Evolutionary conservation across 1,140 invertebrate genomes (phyloP).

Genomic region (Drosophila santomea): DNA sequence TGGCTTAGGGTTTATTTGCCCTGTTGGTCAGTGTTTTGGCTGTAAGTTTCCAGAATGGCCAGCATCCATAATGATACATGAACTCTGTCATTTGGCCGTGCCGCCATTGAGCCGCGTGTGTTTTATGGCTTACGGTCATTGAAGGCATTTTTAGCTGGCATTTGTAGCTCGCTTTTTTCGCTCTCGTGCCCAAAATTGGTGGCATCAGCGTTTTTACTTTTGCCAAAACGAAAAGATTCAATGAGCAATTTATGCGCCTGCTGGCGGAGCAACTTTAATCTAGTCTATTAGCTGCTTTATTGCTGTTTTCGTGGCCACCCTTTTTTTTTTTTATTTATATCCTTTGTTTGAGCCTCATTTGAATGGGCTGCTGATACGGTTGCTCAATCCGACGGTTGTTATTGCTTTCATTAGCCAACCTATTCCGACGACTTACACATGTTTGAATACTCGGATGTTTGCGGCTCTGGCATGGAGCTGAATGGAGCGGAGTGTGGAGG

Average conservation of each 20-base stretch:
- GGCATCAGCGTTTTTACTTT: constrained; percentile 67
- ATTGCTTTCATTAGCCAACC: constrained; percentile 52
- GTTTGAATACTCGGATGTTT: constrained; percentile 21
- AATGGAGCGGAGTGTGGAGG: neutral
- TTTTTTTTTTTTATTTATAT: constrained; percentile 32
- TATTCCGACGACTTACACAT: constrained; percentile 25
- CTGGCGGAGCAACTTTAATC: constrained; percentile 68
- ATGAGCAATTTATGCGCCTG: constrained; percentile 69
- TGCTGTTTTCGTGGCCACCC: constrained; percentile 42
- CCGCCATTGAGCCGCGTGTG: constrained; percentile 72
- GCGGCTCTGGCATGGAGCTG: neutral
- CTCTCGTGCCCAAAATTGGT: constrained; percentile 18
- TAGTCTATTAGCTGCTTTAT: constrained; percentile 73
- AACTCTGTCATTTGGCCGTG: constrained; percentile 64
- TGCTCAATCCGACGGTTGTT: constrained; percentile 28
- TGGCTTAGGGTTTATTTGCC: constrained; percentile 13
- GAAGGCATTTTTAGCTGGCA: constrained; percentile 54
- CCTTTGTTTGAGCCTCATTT: constrained; percentile 43
- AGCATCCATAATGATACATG: constrained; percentile 71
- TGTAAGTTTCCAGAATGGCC: constrained; percentile 14
- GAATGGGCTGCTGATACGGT: constrained; percentile 40
- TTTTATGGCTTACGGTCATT: constrained; percentile 76
- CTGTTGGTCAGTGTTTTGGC: constrained; percentile 45
- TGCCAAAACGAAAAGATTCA: constrained; percentile 44
- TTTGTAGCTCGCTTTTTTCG: neutral